These are phyloP conservation scores for Coenobita brevimanus DNA, from an alignment of 1,140 invertebrate species.

Conservation along the genomic window DNA sequence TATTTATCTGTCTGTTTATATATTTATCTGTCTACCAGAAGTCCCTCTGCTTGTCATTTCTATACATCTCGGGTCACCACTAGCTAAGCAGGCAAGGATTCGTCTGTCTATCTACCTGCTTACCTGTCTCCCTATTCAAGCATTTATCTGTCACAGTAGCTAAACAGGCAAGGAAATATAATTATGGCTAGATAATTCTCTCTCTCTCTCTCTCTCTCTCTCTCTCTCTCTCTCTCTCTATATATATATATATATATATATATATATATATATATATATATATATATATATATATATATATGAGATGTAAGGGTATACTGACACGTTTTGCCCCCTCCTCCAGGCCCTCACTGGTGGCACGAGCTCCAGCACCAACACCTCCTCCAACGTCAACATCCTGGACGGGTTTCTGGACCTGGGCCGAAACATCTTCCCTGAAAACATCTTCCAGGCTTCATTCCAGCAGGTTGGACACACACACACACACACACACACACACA, in stretches of 20 bases:
- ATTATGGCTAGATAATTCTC: neutral
- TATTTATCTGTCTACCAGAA: too few relatives aligned
- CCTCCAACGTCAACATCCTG: constrained; percentile 79
- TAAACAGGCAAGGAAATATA: constrained; percentile 72
- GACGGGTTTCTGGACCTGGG: constrained; percentile 90
- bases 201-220: neutral
- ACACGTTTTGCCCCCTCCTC: too few relatives aligned
- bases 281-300: too few relatives aligned
- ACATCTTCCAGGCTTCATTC: constrained; percentile 84
- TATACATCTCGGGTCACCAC: constrained; percentile 82
- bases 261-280: neutral
- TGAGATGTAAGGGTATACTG: too few relatives aligned
- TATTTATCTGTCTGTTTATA: too few relatives aligned
- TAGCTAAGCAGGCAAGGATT: constrained; percentile 72
- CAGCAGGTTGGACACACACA: constrained; percentile 28
- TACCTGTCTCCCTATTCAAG: too few relatives aligned
- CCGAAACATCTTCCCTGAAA: constrained; percentile 89
- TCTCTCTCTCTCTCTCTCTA: too few relatives aligned
- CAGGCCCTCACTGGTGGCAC: constrained; percentile 34
- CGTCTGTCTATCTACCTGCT: too few relatives aligned
- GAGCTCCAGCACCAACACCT: neutral
- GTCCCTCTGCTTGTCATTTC: constrained; percentile 78
- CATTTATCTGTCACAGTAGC: too few relatives aligned
- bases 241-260: neutral
- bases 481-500: neutral